phyloP scores from a whole-genome alignment of 1,140 invertebrate species.

The Magallana ariakensis region DNA sequence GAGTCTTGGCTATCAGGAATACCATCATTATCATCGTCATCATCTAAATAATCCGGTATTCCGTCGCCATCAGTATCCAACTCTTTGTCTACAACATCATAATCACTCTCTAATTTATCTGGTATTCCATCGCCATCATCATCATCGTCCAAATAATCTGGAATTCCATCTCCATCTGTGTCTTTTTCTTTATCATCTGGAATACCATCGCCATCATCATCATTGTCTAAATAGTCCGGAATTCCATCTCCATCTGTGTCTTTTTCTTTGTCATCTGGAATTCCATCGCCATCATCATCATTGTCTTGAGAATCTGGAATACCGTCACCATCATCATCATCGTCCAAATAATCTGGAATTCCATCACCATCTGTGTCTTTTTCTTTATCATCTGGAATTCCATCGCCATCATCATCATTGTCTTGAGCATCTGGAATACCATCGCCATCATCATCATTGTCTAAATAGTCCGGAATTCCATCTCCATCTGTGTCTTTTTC shows the following conservation, averaged over 20 bases:
- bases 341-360: constrained; percentile 71
- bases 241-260: constrained; percentile 76
- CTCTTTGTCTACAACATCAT: constrained; percentile 68
- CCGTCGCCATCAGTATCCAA: constrained; percentile 73
- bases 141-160: constrained; percentile 70
- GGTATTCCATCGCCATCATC: constrained; percentile 76
- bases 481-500: constrained; percentile 70
- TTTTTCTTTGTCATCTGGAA: constrained; percentile 66
- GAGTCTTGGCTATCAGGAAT: constrained; percentile 65
- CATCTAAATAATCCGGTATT: constrained; percentile 72
- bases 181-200: constrained; percentile 69
- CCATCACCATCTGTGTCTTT: constrained; percentile 72
- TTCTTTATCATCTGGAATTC: constrained; percentile 68
- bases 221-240: constrained; percentile 69
- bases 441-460: constrained; percentile 71
- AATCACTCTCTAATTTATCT: constrained; percentile 71
- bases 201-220: constrained; percentile 67
- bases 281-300: constrained; percentile 70
- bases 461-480: constrained; percentile 72
- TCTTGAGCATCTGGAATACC: constrained; percentile 72
- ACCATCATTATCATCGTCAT: constrained; percentile 76
- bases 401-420: constrained; percentile 72
- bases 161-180: constrained; percentile 72
- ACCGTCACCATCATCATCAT: constrained; percentile 71
- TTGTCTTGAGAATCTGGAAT: constrained; percentile 72